A percentile compares a stretch with the other conserved stretches of the same genome.
Conservation (phyloP, 2,113 vertebrate genomes). For the Sylvilagus bachmani region DNA sequence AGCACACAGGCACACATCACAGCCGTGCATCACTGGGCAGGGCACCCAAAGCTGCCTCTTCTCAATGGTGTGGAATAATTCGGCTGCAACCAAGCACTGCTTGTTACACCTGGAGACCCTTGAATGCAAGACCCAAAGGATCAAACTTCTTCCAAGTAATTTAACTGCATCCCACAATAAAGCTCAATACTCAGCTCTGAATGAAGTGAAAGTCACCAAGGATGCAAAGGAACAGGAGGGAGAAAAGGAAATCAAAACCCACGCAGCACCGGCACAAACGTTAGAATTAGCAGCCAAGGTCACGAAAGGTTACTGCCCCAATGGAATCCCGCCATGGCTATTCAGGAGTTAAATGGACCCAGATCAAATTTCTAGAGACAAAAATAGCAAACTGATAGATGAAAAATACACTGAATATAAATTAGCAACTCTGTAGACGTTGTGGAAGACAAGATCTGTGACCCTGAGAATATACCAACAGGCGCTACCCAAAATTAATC, state of each 20-base stretch:
- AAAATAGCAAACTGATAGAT: neutral
- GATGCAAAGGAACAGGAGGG: neutral
- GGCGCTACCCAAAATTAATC: neutral
- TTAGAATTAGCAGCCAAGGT: neutral
- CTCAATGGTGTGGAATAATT: neutral
- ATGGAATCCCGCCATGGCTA: neutral
- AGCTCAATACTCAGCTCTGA: conserved; percentile 18
- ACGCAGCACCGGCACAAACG: neutral
- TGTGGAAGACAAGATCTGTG: neutral
- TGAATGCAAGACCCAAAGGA: neutral
- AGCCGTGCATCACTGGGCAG: neutral
- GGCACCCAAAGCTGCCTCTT: neutral
- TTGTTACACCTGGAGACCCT: neutral
- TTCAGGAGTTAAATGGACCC: neutral
- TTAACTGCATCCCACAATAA: neutral
- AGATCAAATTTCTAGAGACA: neutral
- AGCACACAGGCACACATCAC: neutral
- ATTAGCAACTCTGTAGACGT: neutral
- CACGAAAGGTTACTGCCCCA: neutral
- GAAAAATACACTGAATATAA: neutral
- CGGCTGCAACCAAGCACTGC: neutral
- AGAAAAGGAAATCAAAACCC: neutral
- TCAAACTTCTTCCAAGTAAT: neutral
- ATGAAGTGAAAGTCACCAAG: neutral
- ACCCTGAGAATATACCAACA: neutral